Base-by-base conservation (phyloP, 2,797 vertebrate species). In the Melanotaenia boesemani region DNA sequence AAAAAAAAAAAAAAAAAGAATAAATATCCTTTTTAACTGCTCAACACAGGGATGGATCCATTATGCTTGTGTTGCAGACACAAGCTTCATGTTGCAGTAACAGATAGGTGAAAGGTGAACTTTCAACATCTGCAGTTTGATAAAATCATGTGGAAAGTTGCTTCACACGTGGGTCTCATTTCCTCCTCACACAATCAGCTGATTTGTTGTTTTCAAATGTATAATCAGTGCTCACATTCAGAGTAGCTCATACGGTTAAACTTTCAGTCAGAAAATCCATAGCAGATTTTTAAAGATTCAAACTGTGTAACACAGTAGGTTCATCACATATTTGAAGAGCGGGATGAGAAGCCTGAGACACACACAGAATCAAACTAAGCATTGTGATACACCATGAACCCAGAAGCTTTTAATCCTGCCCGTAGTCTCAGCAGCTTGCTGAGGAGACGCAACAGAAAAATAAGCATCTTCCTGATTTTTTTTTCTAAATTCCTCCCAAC, bases 381-480 rank as follows among this genome's bases (percentile, higher is more conserved):
- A 55, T 71, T 63, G 66, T 58, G 80, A 76, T 64, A 39, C 70
- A 37, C 62, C 65, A 46, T 78, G 66, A 83, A 83, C 66, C 67
- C 74, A 68, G 55, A 73, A 81, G 83, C 82, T 80, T 76, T 79
- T 78, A 79, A 86, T 87, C 68, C 78, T 24, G 65, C 60, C 55
- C 77, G 44, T n/a, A 56, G 63, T 75, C 74, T 44, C 82, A 71
- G 83, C 78, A 80, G 83, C 74, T 65, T 68, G 80, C 74, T 8
- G 64, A 57, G 44, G 75, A 79, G 59, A 77, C 10, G 48, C 72
- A 32, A 24, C 76, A 67, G 54, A 79, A 78, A 75, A 82, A 75
- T 71, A 69, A 54, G 65, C 55, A 57, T 73, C 56, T 66, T 72
- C 56, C 55, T 59, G 16, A 8, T 37, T 71, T 44, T 60, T 54